A percentile compares a stretch with the other conserved stretches of the same genome.
Conservation (phyloP, 2,113 vertebrate genomes). For the Dipodomys spectabilis region DNA sequence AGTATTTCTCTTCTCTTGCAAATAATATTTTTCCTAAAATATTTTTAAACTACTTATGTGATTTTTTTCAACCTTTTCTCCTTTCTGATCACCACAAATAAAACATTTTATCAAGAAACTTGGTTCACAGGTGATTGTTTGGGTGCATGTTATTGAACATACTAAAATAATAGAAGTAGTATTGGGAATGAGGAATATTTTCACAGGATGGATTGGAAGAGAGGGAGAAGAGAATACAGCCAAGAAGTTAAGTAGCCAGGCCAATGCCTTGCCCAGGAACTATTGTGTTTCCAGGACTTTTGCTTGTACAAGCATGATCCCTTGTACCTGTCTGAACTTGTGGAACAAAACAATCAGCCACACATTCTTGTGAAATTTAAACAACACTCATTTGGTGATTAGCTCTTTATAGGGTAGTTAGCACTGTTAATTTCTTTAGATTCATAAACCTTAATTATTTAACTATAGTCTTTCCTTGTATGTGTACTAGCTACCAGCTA, state of each 20-base stretch:
- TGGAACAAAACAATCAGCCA: not conserved
- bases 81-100: not conserved
- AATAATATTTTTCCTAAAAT: not conserved
- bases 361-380: not conserved
- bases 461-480: not conserved
- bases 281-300: no score
- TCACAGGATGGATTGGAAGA: not conserved
- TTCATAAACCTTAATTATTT: not conserved
- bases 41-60: not conserved
- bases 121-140: not conserved
- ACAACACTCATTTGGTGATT: not conserved
- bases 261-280: not conserved
- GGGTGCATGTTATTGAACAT: not conserved
- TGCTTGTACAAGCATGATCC: no score
- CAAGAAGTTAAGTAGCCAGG: not conserved
- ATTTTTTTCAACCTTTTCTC: not conserved
- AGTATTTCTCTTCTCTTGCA: not conserved
- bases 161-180: not conserved
- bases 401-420: not conserved
- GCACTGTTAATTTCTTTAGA: not conserved
- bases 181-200: no score
- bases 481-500: not conserved
- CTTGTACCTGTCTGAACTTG: not conserved
- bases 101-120: not conserved
- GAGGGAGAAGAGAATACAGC: not conserved